A percentile compares a stretch with the other conserved stretches of the same genome.
Evolutionary conservation across 2,797 vertebrate genomes (phyloP).

Genomic region (Gobio occitaniae): DNA sequence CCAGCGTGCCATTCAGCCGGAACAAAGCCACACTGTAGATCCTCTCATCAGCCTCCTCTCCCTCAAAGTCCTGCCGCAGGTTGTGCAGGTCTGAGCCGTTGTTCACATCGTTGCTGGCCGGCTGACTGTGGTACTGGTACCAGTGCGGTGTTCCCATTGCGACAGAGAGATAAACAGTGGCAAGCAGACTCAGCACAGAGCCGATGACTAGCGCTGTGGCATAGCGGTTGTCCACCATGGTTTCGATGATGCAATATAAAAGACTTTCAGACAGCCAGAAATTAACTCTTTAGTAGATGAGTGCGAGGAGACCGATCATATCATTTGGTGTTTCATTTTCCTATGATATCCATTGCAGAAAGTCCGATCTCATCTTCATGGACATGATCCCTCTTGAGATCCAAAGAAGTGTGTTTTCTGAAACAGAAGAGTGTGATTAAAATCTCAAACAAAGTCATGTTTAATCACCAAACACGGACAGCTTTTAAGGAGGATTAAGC

Average conservation of each 20-base stretch:
- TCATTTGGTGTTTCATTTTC: background rate
- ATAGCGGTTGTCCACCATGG: slow-evolving; percentile 97
- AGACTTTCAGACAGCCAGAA: background rate
- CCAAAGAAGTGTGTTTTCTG: background rate
- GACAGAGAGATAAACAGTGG: slow-evolving; percentile 93
- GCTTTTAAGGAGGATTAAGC: background rate
- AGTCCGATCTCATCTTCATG: background rate
- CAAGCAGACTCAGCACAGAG: slow-evolving; percentile 93
- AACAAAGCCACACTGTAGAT: slow-evolving; percentile 82
- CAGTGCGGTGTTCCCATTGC: slow-evolving; percentile 94
- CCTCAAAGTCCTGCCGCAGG: slow-evolving; percentile 71
- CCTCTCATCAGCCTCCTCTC: slow-evolving; percentile 81
- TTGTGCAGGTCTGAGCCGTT: slow-evolving; percentile 75
- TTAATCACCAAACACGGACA: background rate
- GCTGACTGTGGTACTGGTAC: slow-evolving; percentile 89
- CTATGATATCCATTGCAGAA: too few relatives aligned
- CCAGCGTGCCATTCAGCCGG: slow-evolving; percentile 87
- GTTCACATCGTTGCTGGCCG: slow-evolving; percentile 68
- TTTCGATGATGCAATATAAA: background rate
- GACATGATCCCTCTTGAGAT: background rate
- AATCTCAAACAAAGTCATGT: background rate
- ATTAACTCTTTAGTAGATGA: background rate
- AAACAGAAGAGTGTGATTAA: background rate
- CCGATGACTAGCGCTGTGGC: slow-evolving; percentile 96
- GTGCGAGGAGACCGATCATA: background rate